Base-by-base conservation (phyloP, 2,888 invertebrate genomes). In the Monoplex corrugatus region DNA sequence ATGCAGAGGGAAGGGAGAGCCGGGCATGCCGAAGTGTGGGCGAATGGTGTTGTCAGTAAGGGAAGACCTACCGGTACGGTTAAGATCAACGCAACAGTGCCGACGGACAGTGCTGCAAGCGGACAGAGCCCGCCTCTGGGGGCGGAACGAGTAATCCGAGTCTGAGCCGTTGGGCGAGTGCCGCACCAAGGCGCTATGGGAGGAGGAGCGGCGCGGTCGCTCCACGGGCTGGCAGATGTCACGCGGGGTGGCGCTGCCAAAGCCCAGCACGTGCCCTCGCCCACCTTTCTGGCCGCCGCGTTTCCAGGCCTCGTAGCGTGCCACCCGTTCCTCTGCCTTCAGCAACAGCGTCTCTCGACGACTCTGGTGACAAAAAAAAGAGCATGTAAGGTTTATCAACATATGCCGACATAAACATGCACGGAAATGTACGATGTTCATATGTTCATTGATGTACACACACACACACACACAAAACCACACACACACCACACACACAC, bases 71-170 rank as follows among this genome's bases (percentile, higher is more conserved):
- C 94, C 95, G 91, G 93, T 93, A 91, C 93, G 92, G 92, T 94
- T 94, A 93, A 94, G 93, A 93, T 95, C 94, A 91, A 95, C 94
- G 93, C 94, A 94, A 91, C 94, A 94, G 93, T 95, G 95, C 80
- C 94, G 93, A 90, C 95, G 93, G 90, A 95, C 94, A 90, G 94
- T 93, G 92, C 94, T 94, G 92, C 94, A 94, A 90, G 95, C 95
- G 87, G 95, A 95, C 90, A 94, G 93, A 80, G 95, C 95, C 87
- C 95, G 93, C 90, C 95, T 93, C 90, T 94, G 94, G 89, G 94
- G 93, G 86, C 93, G 93, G 91, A 93, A 93, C 72, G 94, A 90
- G 89, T 91, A 93, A 92, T 94, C 95, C 92, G 93, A 94, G 92
- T 95, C 95, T 89, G 94, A 94, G 91, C 94, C 94, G 92, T 94